Percentiles rank a stretch among this genome's conserved stretches.
Conservation (phyloP, 2,113 vertebrate species). For the Aspiorhynchus laticeps region DNA sequence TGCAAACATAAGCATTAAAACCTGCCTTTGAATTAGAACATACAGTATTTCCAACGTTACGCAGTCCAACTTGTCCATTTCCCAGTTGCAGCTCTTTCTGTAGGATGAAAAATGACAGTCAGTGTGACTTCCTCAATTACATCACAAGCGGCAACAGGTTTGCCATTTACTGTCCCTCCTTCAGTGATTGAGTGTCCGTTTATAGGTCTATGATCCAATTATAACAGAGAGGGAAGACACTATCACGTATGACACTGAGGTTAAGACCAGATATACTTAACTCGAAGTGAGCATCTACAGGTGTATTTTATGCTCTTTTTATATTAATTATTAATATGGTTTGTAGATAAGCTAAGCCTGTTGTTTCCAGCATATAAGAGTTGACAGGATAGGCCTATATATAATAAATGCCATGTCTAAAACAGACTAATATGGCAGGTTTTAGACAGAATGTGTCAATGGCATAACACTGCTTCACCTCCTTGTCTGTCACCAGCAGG, state of each 20-base stretch:
- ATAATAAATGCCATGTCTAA: neutral
- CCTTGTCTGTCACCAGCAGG: conserved; percentile 79
- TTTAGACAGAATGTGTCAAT: neutral
- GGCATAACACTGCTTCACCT: conserved; percentile 71
- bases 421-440: neutral
- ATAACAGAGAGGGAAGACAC: conserved; percentile 58
- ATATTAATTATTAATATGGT: neutral
- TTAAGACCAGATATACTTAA: conserved; percentile 67
- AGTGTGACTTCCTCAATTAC: conserved; percentile 15
- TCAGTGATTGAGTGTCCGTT: conserved; percentile 51
- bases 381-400: neutral
- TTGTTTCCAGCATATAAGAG: neutral
- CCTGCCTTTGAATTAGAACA: conserved; percentile 56
- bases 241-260: conserved; percentile 64
- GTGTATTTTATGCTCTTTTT: conserved; percentile 22
- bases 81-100: conserved; percentile 76
- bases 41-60: conserved; percentile 91
- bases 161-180: neutral
- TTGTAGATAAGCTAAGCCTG: neutral
- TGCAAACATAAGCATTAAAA: neutral
- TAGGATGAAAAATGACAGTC: conserved; percentile 15
- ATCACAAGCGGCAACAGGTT: neutral
- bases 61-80: conserved; percentile 86
- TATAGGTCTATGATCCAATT: conserved; percentile 76
- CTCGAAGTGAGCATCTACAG: conserved; percentile 61